Base-by-base conservation (phyloP, 2,113 vertebrate species). In the Parus major region DNA sequence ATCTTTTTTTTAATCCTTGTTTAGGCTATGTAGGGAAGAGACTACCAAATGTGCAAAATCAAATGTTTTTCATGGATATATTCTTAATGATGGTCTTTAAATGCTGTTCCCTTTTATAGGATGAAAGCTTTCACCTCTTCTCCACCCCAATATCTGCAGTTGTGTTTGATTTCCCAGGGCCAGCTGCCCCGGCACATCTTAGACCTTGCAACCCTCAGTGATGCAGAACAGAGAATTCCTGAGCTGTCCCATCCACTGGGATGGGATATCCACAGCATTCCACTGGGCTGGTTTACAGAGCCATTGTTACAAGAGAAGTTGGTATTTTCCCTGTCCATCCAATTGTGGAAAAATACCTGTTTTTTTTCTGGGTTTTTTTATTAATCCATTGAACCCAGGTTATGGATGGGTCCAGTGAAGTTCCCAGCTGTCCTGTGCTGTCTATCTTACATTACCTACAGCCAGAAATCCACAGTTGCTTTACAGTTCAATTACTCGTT, bases 401-500 rank as follows among this genome's bases (percentile, higher is more conserved):
- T 92, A 42, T 35, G 44, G 35, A 27, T 17, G 28, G 28, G 8
- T 33, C 52, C 33, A 31, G 72, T 16, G 56, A 55, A n/a, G 12
- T 22, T 65, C 47, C 16, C 42, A 13, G 56, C 2, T 5, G 8
- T 53, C 53, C 77, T 49, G 44, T 42, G 17, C 5, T 71, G 49
- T 23, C 71, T 61, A 39, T 44, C 29, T 46, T 47, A 0, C 12
- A 14, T 83, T 24, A 21, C n/a, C 47, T 21, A 24, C 44, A 11
- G 41, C 17, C 44, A 72, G 72, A 85, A 55, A 70, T 11, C 80
- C 28, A 27, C 41, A 68, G 55, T 7, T 68, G 53, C 73, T 91
- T 50, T 84, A 35, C 61, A 65, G 20, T 56, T 68, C 64, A 72
- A 65, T 95, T 75, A n/a, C 77, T 88, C 59, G 49, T 46, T 89